A percentile compares a stretch with the other conserved stretches of the same genome.
Evolutionary conservation across 2,797 vertebrate genomes (phyloP).

Genomic region (Cyprinella venusta): DNA sequence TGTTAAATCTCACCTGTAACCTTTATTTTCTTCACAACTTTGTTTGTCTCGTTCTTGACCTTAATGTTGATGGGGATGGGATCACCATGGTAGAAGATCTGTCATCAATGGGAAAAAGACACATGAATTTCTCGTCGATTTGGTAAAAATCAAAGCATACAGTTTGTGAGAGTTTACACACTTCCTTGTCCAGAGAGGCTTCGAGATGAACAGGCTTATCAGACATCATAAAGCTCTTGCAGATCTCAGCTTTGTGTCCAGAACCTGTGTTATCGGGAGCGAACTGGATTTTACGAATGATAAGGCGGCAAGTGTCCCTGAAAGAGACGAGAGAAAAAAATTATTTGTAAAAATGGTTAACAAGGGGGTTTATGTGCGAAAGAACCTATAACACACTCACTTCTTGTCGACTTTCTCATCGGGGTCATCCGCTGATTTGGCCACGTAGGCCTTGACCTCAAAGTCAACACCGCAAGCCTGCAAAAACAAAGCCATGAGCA

Average conservation of each 20-base stretch:
- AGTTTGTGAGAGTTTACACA: slow-evolving; percentile 57
- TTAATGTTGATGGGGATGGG: slow-evolving; percentile 82
- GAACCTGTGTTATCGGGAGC: slow-evolving; percentile 74
- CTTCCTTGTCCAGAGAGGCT: slow-evolving; percentile 85
- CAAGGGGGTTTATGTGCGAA: background rate
- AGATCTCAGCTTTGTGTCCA: slow-evolving; percentile 80
- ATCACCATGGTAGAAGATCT: slow-evolving; percentile 90
- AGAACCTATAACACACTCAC: slow-evolving; percentile 66
- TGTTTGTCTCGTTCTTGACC: slow-evolving; percentile 89
- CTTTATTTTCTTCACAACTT: slow-evolving; percentile 90
- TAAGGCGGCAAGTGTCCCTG: slow-evolving; percentile 86
- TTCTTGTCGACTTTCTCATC: slow-evolving; percentile 89
- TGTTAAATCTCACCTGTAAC: slow-evolving; percentile 75
- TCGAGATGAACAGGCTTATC: slow-evolving; percentile 89
- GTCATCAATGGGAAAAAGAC: slow-evolving; percentile 43
- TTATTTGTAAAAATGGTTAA: background rate
- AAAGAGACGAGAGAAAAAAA: slow-evolving; percentile 1
- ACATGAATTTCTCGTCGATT: slow-evolving; percentile 5
- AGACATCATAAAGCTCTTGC: slow-evolving; percentile 91
- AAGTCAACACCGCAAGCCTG: slow-evolving; percentile 91
- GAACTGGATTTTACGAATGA: slow-evolving; percentile 90
- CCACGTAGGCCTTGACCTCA: slow-evolving; percentile 87
- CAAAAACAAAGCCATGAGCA: slow-evolving; percentile 11
- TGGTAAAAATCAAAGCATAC: background rate
- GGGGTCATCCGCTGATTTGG: slow-evolving; percentile 74